Evolutionary conservation across 2,888 invertebrate genomes (phyloP), one percentile per base, ranked within the genome.

Genomic region (Andrena chrysosceles): DNA sequence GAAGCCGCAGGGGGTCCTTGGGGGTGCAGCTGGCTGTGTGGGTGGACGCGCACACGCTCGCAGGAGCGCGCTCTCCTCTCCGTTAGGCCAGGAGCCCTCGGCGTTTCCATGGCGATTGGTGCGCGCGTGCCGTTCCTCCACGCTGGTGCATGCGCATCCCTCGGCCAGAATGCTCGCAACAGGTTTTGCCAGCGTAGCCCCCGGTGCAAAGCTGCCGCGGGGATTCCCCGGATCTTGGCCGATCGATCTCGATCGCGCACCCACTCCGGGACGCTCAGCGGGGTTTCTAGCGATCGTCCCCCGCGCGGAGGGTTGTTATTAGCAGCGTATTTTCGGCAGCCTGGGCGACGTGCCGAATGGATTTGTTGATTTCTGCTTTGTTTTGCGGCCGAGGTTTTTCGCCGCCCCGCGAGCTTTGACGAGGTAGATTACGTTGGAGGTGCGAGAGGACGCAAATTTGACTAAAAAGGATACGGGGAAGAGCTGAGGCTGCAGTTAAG

Each of bases 31-130:
- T 72, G 52, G 62, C 64, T 63, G 79, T 71, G 76, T 59, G 70
- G 29, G 56, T 49, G 26, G 29, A 31, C 60, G 49, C 78, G 72
- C 73, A 69, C 77, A 71, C 72, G 71, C 56, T 80, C 72, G 63
- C 64, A 69, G 42, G 69, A 72, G 13, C 56, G 60, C 70, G 56
- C 59, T 60, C 67, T 59, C 60, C 48, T 75, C 67, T 68, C 67
- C 60, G 63, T 59, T 60, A 56, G 69, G 76, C 80, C 86, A 88
- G 88, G 88, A 86, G 76, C 78, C 75, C 63, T 56, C 29, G 64
- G 60, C 85, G 89, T 90, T 88, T 83, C 85, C 89, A 91, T 90
- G 88, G 87, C 83, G 84, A 91, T 86, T 79, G 86, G 81, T 85
- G 89, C 87, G 88, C 87, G 86, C 89, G 84, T 83, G 82, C 77